Base-by-base conservation (phyloP, 2,888 invertebrate species). In the Drosophila fungiperda region DNA sequence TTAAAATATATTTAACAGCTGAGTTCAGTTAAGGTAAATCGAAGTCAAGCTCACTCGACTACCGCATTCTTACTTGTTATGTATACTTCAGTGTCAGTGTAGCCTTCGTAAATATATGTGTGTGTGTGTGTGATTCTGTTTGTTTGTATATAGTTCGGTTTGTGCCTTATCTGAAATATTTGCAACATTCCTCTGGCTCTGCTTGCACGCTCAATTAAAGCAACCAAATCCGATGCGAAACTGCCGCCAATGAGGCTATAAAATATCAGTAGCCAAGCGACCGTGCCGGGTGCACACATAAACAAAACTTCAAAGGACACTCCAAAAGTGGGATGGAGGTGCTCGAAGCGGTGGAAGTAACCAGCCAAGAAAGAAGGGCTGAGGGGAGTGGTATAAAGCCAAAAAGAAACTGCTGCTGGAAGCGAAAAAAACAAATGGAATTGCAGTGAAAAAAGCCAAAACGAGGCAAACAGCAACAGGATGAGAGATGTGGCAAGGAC, bases 221-320 rank as follows among this genome's bases (percentile, higher is more conserved):
- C 73, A 57, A 54, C 62, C 62, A 57, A 79, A 76, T 71, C 52
- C 71, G 67, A 65, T 52, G 68, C 70, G 69, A 73, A 82, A 70
- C 69, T 71, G 83, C 88, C 73, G 83, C 74, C 86, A 88, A 83
- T 87, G 86, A 79, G 72, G 83, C 82, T 82, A 80, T 82, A 85
- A 87, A 85, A 76, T 85, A 82, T 73, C 81, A 80, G 73, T 67
- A 78, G 68, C 49, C 68, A 76, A 67, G 65, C 71, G 66, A 68
- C 68, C 68, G 45, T 45, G 15, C 45, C 23, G 45, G 23, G 15
- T 23, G 45, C 45, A 45, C 67, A 71, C 64, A 80, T 68, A 70
- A 66, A 48, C 60, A 68, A 68, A 73, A 85, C 89, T 84, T 84
- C 89, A 86, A 84, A 84, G 89, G 81, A 71, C 73, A 54, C 58